Percentiles rank a stretch among this genome's conserved stretches.
phyloP scores from a whole-genome alignment of 2,113 vertebrate genomes.

The Rhabdornis inornatus region DNA sequence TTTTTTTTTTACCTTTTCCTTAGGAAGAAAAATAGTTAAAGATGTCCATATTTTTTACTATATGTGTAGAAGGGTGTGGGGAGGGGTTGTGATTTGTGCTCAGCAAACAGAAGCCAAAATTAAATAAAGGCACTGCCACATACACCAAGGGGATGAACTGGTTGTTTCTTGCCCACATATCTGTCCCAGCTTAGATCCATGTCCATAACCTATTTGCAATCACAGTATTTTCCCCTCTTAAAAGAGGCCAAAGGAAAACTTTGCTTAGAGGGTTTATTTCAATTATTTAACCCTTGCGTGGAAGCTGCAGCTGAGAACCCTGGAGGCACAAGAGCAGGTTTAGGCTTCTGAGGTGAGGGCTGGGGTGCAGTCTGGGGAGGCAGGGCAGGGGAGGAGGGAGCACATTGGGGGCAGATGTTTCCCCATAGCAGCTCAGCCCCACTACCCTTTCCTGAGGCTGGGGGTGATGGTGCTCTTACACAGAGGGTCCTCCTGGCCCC shows the following conservation, averaged over 20 bases:
- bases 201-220: background rate
- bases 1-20: background rate
- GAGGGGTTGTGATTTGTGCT: rapidly evolving
- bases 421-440: background rate
- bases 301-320: background rate
- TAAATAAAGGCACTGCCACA: background rate
- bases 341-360: rapidly evolving
- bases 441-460: background rate
- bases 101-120: background rate
- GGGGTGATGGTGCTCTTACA: background rate
- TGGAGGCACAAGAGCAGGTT: rapidly evolving
- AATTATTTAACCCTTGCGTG: background rate
- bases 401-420: background rate
- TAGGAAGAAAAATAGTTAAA: background rate
- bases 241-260: background rate
- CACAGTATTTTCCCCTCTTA: background rate
- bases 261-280: background rate
- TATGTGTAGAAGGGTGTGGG: background rate
- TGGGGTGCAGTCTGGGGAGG: background rate
- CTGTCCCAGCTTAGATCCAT: background rate
- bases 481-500: background rate
- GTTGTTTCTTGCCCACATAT: background rate
- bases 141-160: background rate
- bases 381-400: background rate
- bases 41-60: background rate